These are phyloP conservation scores for Condylostylus longicornis DNA, from an alignment of 1,140 invertebrate genomes.

Conservation along the genomic window DNA sequence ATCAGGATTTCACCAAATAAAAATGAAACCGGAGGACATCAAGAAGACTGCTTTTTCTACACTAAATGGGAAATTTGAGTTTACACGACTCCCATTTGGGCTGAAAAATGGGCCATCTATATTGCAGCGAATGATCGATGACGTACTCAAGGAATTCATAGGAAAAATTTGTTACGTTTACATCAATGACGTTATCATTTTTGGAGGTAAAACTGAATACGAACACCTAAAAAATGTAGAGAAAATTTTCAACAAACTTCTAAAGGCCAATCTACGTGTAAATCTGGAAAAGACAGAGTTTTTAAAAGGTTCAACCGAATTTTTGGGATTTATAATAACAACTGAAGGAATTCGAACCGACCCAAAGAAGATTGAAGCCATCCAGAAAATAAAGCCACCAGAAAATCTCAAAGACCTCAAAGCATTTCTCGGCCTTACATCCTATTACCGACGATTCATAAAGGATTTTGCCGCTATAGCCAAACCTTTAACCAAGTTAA, in stretches of 20 bases:
- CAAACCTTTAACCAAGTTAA: slow-evolving; percentile 5
- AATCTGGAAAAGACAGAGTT: slow-evolving; percentile 4
- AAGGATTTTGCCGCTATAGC: slow-evolving; percentile 2
- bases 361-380: slow-evolving; percentile 2
- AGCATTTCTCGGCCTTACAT: slow-evolving; percentile 1
- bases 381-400: slow-evolving; percentile 1
- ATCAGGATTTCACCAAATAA: slow-evolving; percentile 34
- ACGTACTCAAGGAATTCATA: slow-evolving; percentile 17
- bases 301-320: not conserved
- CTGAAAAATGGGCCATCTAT: slow-evolving; percentile 26
- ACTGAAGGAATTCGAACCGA: slow-evolving; percentile 1
- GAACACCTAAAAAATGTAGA: slow-evolving; percentile 1
- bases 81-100: slow-evolving; percentile 25
- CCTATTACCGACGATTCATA: slow-evolving; percentile 4
- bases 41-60: slow-evolving; percentile 29
- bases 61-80: slow-evolving; percentile 27
- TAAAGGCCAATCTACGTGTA: slow-evolving; percentile 1
- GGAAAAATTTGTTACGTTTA: slow-evolving; percentile 24
- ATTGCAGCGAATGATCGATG: slow-evolving; percentile 33
- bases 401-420: slow-evolving; percentile 4
- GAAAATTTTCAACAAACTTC: not conserved
- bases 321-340: slow-evolving; percentile 2
- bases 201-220: slow-evolving; percentile 1
- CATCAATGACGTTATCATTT: slow-evolving; percentile 13
- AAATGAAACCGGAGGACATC: slow-evolving; percentile 16